phyloP scores from a whole-genome alignment of 2,113 vertebrate species.

The Sander vitreus region DNA sequence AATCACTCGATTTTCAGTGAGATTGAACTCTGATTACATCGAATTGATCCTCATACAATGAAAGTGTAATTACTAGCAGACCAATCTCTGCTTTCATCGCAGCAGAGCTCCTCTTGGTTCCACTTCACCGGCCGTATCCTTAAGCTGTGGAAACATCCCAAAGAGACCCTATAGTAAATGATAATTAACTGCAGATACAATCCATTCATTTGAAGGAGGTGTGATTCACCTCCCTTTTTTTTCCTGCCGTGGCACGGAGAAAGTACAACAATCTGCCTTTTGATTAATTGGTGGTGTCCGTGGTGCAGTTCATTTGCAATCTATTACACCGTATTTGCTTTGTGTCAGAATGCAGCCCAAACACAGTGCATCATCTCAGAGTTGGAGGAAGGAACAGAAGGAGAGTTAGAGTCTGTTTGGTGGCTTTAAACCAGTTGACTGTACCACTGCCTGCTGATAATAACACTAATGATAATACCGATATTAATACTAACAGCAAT shows the following conservation, averaged over 20 bases:
- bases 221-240: conserved; percentile 53
- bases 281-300: conserved; percentile 81
- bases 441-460: conserved; percentile 7
- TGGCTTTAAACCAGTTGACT: conserved; percentile 20
- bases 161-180: conserved; percentile 76
- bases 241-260: conserved; percentile 50
- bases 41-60: conserved; percentile 75
- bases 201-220: conserved; percentile 79
- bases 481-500: conserved; percentile 7
- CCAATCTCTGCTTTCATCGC: conserved; percentile 62
- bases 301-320: conserved; percentile 82
- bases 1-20: conserved; percentile 51
- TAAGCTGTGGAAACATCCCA: conserved; percentile 73
- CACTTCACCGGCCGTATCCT: conserved; percentile 65
- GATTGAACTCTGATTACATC: conserved; percentile 68
- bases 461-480: neutral
- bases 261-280: conserved; percentile 72
- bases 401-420: conserved; percentile 6
- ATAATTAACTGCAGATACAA: conserved; percentile 82
- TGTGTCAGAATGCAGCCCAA: conserved; percentile 80
- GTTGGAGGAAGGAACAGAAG: conserved; percentile 27
- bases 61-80: conserved; percentile 72
- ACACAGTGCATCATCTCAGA: conserved; percentile 80
- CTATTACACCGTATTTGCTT: conserved; percentile 82
- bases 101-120: conserved; percentile 57